Conservation (phyloP, 2,113 vertebrate species). For the Hydrochoerus hydrochaeris region DNA sequence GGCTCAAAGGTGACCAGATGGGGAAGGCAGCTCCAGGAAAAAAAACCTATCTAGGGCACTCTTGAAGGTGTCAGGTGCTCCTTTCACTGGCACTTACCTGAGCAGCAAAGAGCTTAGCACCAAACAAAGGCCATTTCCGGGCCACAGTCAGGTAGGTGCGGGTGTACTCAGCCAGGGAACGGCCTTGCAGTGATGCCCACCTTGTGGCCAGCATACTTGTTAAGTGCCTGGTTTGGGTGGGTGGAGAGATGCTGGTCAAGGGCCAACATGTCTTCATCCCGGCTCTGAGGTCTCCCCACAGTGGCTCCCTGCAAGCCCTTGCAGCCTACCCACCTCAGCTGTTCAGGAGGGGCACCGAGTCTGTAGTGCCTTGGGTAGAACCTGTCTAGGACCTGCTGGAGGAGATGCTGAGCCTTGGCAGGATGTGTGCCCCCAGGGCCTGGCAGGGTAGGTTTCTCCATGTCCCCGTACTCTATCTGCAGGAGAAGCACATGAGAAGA, state of each 20-base stretch:
- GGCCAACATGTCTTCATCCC: not conserved
- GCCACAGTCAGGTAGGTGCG: conserved; percentile 97
- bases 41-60: not conserved
- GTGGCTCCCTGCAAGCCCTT: not conserved
- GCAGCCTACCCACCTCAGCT: conserved; percentile 93
- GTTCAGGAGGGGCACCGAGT: conserved; percentile 90
- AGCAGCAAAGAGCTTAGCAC: conserved; percentile 95
- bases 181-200: conserved; percentile 95
- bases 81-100: conserved; percentile 86
- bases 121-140: conserved; percentile 97
- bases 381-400: conserved; percentile 95
- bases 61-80: not conserved
- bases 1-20: not conserved
- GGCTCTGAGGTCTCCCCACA: not conserved
- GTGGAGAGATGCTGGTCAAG: conserved; percentile 21
- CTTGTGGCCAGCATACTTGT: conserved; percentile 90
- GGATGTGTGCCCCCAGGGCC: conserved; percentile 84
- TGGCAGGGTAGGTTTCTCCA: conserved; percentile 90
- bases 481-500: conserved; percentile 15
- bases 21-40: not conserved
- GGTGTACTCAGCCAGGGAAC: conserved; percentile 92
- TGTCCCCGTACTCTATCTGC: conserved; percentile 97
- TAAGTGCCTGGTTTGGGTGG: conserved; percentile 87
- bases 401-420: conserved; percentile 92
- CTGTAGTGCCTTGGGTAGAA: conserved; percentile 97